phyloP scores from a whole-genome alignment of 2,113 vertebrate genomes.

The Ammodytes marinus region DNA sequence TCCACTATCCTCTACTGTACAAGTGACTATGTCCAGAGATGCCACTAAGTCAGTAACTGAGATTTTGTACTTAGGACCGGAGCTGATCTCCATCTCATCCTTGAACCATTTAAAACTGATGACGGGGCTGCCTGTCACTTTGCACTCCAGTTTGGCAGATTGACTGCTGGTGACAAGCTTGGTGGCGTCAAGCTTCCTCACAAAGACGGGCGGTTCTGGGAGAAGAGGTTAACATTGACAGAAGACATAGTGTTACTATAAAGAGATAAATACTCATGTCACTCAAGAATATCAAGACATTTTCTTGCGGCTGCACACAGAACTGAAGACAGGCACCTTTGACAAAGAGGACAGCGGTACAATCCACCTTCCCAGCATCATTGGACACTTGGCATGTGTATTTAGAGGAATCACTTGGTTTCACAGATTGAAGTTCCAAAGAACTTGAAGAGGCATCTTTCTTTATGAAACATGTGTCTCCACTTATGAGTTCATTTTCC shows the following conservation, averaged over 20 bases:
- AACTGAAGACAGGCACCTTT: conserved; percentile 90
- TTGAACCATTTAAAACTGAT: conserved; percentile 95
- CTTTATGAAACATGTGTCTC: conserved; percentile 93
- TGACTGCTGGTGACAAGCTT: conserved; percentile 89
- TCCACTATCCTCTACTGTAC: conserved; percentile 89
- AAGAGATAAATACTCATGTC: conserved; percentile 5
- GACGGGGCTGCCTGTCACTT: conserved; percentile 92
- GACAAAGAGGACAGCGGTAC: conserved; percentile 92
- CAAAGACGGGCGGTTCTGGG: conserved; percentile 93
- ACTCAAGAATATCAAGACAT: conserved; percentile 47
- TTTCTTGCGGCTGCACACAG: conserved; percentile 52
- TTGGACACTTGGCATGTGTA: conserved; percentile 95
- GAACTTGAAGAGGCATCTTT: conserved; percentile 92
- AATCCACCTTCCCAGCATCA: conserved; percentile 90
- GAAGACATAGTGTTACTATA: conserved; percentile 33
- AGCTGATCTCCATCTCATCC: conserved; percentile 91
- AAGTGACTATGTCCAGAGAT: conserved; percentile 83
- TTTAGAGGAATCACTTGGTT: conserved; percentile 90
- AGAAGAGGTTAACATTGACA: conserved; percentile 76
- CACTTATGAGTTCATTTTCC: conserved; percentile 90
- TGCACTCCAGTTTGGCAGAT: conserved; percentile 88
- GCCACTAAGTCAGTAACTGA: conserved; percentile 85
- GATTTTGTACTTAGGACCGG: conserved; percentile 87
- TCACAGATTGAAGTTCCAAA: conserved; percentile 93
- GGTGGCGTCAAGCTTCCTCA: conserved; percentile 90